A percentile compares a stretch with the other conserved stretches of the same genome.
Conservation (phyloP, 2,888 invertebrate species). For the Ephialtes manifestator region DNA sequence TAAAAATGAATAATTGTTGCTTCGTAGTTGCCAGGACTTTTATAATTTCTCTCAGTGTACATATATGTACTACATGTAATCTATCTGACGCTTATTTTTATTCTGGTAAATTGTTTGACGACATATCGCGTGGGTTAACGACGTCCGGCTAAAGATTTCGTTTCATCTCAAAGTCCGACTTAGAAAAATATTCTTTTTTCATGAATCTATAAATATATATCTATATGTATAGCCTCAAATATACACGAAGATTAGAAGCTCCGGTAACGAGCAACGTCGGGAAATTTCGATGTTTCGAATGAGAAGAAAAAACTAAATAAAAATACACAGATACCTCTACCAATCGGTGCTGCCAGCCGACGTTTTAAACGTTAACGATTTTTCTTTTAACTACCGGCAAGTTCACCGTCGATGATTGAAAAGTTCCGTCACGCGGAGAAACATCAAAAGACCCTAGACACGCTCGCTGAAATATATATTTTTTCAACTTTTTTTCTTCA, state of each 20-base stretch:
- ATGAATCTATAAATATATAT: conserved; percentile 19
- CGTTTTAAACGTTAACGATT: conserved; percentile 1
- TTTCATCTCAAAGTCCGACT: conserved; percentile 24
- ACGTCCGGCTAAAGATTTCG: conserved; percentile 27
- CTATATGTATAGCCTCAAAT: neutral
- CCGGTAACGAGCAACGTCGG: conserved; percentile 25
- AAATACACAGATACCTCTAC: too few species aligned
- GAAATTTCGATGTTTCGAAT: conserved; percentile 35
- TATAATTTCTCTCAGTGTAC: neutral
- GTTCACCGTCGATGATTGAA: conserved; percentile 32
- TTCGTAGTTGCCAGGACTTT: too few species aligned
- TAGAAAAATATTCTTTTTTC: conserved; percentile 8
- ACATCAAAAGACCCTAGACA: conserved; percentile 36
- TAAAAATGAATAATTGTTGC: too few species aligned
- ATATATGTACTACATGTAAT: neutral
- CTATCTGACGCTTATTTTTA: conserved; percentile 20
- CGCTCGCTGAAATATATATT: neutral
- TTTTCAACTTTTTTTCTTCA: neutral
- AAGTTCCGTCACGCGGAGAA: conserved; percentile 34
- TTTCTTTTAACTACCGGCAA: conserved; percentile 17
- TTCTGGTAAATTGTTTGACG: conserved; percentile 19
- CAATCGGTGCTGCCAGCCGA: neutral
- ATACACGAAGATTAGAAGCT: conserved; percentile 35
- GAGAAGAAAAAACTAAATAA: neutral
- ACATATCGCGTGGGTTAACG: conserved; percentile 24